Conservation (phyloP, 2,888 invertebrate genomes). For the Exephanes ischioxanthus region DNA sequence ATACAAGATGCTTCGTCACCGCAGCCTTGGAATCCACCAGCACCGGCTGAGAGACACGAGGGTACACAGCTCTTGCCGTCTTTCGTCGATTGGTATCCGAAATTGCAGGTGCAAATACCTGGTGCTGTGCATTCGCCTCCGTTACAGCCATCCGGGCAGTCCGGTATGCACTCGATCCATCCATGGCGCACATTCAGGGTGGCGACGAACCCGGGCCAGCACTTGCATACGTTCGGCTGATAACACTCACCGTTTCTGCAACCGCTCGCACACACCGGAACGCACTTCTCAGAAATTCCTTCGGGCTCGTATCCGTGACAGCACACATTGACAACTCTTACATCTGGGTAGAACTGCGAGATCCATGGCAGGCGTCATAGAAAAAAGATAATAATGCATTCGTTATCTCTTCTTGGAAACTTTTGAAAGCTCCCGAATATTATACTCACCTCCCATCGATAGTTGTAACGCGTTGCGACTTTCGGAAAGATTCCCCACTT, state of each 20-base stretch:
- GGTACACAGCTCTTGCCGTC: slow-evolving; percentile 49
- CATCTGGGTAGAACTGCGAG: slow-evolving; percentile 38
- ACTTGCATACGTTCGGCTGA: slow-evolving; percentile 55
- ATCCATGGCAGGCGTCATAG: not conserved
- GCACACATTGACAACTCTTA: slow-evolving; percentile 46
- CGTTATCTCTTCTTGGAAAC: not conserved
- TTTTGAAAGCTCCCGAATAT: not conserved
- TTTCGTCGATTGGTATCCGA: slow-evolving; percentile 79
- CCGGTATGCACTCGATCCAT: slow-evolving; percentile 77
- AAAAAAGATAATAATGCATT: not conserved
- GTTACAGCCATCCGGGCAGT: slow-evolving; percentile 80
- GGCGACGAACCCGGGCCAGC: slow-evolving; percentile 49
- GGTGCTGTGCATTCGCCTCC: slow-evolving; percentile 85
- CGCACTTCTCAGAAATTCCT: slow-evolving; percentile 27
- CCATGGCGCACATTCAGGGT: not conserved
- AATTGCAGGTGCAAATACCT: slow-evolving; percentile 74
- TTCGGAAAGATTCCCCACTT: not conserved
- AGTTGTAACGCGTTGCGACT: not conserved
- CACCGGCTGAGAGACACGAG: slow-evolving; percentile 4
- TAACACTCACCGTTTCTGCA: slow-evolving; percentile 55
- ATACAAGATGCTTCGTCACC: slow-evolving; percentile 29
- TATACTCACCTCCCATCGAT: not conserved
- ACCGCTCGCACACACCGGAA: slow-evolving; percentile 57
- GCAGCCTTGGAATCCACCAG: slow-evolving; percentile 35
- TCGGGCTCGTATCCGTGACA: slow-evolving; percentile 56